Percentiles rank a stretch among this genome's conserved stretches.
Evolutionary conservation across 2,888 invertebrate genomes (phyloP).

Genomic region (Aleiodes testaceus): DNA sequence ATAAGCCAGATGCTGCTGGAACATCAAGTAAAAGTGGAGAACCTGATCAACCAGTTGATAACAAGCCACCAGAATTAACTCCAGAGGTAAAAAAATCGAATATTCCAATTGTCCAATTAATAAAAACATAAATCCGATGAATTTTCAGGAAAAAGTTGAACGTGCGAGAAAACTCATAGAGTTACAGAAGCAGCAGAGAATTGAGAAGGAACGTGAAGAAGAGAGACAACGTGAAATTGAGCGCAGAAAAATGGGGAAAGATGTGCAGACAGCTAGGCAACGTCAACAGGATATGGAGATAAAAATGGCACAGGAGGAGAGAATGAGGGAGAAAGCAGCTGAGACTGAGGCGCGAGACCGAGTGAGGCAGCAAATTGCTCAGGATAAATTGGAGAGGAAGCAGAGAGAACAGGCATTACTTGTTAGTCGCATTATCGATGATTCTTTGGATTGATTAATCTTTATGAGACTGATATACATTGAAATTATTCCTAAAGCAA

Average conservation of each 20-base stretch:
- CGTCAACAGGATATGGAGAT: slow-evolving; percentile 86
- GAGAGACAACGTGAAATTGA: slow-evolving; percentile 80
- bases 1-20: not conserved
- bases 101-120: not conserved
- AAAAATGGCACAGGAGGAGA: slow-evolving; percentile 82
- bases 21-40: not conserved
- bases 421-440: slow-evolving; percentile 49
- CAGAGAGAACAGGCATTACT: slow-evolving; percentile 67
- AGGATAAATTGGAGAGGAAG: slow-evolving; percentile 84
- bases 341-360: slow-evolving; percentile 84
- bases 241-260: slow-evolving; percentile 83
- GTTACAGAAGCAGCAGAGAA: slow-evolving; percentile 74
- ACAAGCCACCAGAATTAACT: slow-evolving; percentile 1
- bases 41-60: not conserved
- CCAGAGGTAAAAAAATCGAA: not conserved
- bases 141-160: slow-evolving; percentile 77
- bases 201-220: slow-evolving; percentile 80
- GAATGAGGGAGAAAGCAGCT: slow-evolving; percentile 84
- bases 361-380: slow-evolving; percentile 88
- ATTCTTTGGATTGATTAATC: not conserved
- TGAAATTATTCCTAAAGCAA: slow-evolving; percentile 40
- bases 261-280: slow-evolving; percentile 81
- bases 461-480: slow-evolving; percentile 2
- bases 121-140: too few species aligned
- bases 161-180: slow-evolving; percentile 81